Conservation (phyloP, 2,113 vertebrate species). For the Rhabdomys dilectus region DNA sequence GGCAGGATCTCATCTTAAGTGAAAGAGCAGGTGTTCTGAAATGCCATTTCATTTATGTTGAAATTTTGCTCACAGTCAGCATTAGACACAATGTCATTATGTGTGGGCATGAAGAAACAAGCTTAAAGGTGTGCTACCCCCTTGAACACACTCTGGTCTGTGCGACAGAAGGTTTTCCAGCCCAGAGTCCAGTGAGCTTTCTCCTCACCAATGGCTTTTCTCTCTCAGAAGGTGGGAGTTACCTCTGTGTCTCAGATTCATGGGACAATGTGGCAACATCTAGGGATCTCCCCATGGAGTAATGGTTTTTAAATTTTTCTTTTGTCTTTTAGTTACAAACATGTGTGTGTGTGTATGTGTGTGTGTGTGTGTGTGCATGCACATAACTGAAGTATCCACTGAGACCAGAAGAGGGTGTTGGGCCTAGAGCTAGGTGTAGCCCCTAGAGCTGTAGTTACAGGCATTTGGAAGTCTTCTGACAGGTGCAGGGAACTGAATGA, state of each 20-base stretch:
- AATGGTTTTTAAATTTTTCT: not conserved
- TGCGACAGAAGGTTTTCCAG: no score
- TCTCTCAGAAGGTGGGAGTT: not conserved
- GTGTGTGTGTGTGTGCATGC: not conserved
- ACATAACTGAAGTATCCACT: not conserved
- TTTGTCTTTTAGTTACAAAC: not conserved
- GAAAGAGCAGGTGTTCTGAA: not conserved
- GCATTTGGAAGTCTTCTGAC: not conserved
- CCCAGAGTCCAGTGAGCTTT: not conserved
- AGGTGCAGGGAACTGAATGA: not conserved
- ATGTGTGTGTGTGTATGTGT: not conserved
- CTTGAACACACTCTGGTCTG: not conserved
- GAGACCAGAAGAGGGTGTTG: not conserved
- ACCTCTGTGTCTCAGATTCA: not conserved
- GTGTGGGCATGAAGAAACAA: not conserved
- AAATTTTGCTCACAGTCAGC: not conserved
- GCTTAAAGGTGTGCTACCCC: fast-evolving
- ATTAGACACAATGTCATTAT: no score
- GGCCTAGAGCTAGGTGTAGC: no score
- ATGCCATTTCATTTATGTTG: not conserved
- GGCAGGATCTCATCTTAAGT: not conserved
- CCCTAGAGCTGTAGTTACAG: not conserved
- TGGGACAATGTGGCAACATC: no score
- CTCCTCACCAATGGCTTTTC: not conserved
- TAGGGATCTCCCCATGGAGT: not conserved